phyloP scores from a whole-genome alignment of 2,888 invertebrate genomes.

The Kuschelorhynchus macadamiae region DNA sequence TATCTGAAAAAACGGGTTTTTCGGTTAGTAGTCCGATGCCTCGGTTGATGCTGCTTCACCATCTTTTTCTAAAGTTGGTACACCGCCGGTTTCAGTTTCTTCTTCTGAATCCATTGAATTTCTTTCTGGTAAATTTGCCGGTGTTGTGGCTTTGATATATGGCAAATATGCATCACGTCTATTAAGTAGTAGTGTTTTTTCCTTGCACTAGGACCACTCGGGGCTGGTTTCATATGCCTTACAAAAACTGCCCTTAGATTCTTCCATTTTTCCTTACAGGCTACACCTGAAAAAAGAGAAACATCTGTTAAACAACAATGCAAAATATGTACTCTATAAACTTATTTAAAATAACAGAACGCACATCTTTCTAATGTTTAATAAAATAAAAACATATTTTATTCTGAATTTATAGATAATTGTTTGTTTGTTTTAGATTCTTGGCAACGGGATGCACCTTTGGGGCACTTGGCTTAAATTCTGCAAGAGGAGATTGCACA shows the following conservation, averaged over 20 bases:
- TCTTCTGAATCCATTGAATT: not conserved
- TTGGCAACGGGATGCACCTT: not conserved
- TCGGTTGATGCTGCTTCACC: too few species aligned
- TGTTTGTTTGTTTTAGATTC: slow-evolving; percentile 1
- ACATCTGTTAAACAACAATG: too few species aligned
- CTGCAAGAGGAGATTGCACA: not conserved
- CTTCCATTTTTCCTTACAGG: slow-evolving; percentile 40
- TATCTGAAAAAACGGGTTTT: too few species aligned
- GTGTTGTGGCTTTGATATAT: slow-evolving; percentile 25
- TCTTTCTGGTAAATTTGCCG: slow-evolving; percentile 24
- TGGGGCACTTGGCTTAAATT: slow-evolving; percentile 5
- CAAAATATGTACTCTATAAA: too few species aligned
- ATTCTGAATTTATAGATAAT: too few species aligned
- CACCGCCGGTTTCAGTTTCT: too few species aligned
- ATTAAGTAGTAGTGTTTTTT: slow-evolving; percentile 28
- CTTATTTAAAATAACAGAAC: too few species aligned
- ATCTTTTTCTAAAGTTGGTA: too few species aligned
- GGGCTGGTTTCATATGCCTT: slow-evolving; percentile 25
- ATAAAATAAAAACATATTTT: too few species aligned
- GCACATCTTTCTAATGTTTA: too few species aligned
- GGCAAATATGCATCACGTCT: slow-evolving; percentile 38
- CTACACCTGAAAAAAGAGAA: slow-evolving; percentile 24
- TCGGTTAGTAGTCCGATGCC: too few species aligned
- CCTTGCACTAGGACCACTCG: slow-evolving; percentile 30
- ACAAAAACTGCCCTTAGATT: slow-evolving; percentile 35